A percentile compares a stretch with the other conserved stretches of the same genome.
phyloP scores from a whole-genome alignment of 2,888 invertebrate genomes.

The Meteorus cinctellus region DNA sequence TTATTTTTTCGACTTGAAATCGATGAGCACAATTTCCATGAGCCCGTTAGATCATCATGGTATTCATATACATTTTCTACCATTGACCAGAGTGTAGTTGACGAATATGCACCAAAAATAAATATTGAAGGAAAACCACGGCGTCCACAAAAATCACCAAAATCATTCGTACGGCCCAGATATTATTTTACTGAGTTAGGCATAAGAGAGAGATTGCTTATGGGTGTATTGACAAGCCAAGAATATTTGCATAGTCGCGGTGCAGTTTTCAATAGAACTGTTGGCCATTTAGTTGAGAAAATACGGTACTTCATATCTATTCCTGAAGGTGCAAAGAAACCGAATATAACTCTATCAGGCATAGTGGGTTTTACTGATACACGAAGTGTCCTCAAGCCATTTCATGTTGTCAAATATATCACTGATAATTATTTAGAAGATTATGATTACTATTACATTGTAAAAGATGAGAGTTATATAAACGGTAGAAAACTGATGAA shows the following conservation, averaged over 20 bases:
- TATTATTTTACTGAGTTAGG: constrained; percentile 97
- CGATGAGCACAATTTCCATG: constrained; percentile 55
- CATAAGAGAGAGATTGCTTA: constrained; percentile 90
- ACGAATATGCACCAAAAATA: constrained; percentile 74
- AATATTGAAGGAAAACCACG: constrained; percentile 73
- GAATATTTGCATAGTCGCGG: constrained; percentile 83
- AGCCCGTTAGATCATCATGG: constrained; percentile 41
- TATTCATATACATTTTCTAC: constrained; percentile 26
- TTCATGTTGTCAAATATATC: constrained; percentile 92
- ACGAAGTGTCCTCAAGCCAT: constrained; percentile 83
- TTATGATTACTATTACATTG: constrained; percentile 94
- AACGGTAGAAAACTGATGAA: constrained; percentile 85
- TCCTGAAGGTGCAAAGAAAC: constrained; percentile 74
- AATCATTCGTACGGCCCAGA: constrained; percentile 86
- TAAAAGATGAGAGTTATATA: constrained; percentile 89
- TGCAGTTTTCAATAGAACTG: constrained; percentile 90
- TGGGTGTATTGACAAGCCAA: constrained; percentile 88
- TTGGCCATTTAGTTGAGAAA: constrained; percentile 88
- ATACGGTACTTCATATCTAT: constrained; percentile 85
- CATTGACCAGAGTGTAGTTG: constrained; percentile 58
- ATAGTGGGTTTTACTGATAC: constrained; percentile 92
- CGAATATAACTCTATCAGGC: constrained; percentile 78
- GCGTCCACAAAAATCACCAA: constrained; percentile 74
- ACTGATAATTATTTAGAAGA: constrained; percentile 91
- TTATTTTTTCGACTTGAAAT: constrained; percentile 75